Percentiles rank a stretch among this genome's conserved stretches.
Evolutionary conservation across 2,888 invertebrate genomes (phyloP).

Genomic region (Hybos culiciformis): DNA sequence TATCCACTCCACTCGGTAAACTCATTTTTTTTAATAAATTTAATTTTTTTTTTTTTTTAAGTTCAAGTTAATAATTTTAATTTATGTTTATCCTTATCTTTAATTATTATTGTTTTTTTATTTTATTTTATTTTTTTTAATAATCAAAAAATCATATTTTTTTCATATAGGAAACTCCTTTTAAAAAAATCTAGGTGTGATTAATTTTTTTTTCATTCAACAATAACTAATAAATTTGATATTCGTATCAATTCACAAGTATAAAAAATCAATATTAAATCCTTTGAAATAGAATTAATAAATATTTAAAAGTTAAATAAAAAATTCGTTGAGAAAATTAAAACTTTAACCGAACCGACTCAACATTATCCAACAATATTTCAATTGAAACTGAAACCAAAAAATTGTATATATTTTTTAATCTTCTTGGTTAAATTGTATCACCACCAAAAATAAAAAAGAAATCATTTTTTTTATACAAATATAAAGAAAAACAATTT

Average conservation of each 20-base stretch:
- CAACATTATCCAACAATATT: conserved; percentile 32
- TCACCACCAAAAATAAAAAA: too few relatives aligned
- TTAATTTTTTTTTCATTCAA: too few relatives aligned
- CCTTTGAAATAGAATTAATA: not conserved
- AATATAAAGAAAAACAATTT: too few relatives aligned
- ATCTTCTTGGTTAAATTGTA: too few relatives aligned
- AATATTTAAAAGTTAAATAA: not conserved
- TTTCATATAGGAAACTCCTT: conserved; percentile 4
- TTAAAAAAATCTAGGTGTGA: too few relatives aligned
- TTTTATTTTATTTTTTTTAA: conserved; percentile 4
- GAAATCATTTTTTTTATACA: too few relatives aligned
- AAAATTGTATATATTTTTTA: too few relatives aligned
- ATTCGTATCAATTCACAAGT: not conserved
- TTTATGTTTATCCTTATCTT: not conserved
- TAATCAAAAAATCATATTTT: not conserved
- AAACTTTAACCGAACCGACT: conserved; percentile 17
- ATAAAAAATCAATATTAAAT: not conserved
- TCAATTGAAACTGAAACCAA: conserved; percentile 34
- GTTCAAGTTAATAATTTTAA: not conserved
- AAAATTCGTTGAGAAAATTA: not conserved
- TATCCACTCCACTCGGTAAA: conserved; percentile 72
- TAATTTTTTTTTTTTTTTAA: not conserved
- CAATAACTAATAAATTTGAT: too few relatives aligned
- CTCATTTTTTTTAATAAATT: conserved; percentile 46
- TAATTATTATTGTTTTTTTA: conserved; percentile 6